Evolutionary conservation across 1,140 invertebrate genomes (phyloP), one percentile per base, ranked within the genome.

Genomic region (Campodea augens): DNA sequence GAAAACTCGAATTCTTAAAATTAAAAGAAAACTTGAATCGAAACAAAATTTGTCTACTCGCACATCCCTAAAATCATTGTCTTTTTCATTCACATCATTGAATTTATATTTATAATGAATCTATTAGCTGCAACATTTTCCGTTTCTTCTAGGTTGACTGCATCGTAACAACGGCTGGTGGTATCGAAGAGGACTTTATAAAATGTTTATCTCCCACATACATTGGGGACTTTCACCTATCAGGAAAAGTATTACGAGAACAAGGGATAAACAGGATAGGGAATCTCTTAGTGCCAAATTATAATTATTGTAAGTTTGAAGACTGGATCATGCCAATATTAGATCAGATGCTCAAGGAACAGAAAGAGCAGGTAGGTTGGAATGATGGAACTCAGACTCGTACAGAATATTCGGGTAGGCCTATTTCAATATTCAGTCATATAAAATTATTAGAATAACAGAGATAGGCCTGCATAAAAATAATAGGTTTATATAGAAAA

Each of bases 251-350:
- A 32, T 67, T 95, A 13, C 68, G 92, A 46, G 75, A 84, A 5
- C 74, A 78, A 51, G 96, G 93, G 7, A 84, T 99, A 25, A 99
- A 99, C 64, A 69, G 96, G 52, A 97, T 95, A 52, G 95, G 96
- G 24, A 99, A 99, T 68, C 68, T 99, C 24, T 66, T 98, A 21
- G 91, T 98, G 1, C 95, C 96, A 4, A 99, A 99, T 70, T 77
- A 93, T 55, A 99, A 99, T 67, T 99, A 99, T 64, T 98, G 93
- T 55, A 70, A 77, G 53, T 98, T 99, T 70, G 93, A 99, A 67
- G 84, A 97, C 59, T 99, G 95, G 93, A 67, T 98, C 0, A 90
- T 85, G 66, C 96, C 96, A 0, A 74, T 90, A 54, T 68, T 99
- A 18, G 84, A 98, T 59, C 71, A 81, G 59, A 86, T 98, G 81